Evolutionary conservation across 2,797 vertebrate species (phyloP).

Genomic region (Natrix natrix): DNA sequence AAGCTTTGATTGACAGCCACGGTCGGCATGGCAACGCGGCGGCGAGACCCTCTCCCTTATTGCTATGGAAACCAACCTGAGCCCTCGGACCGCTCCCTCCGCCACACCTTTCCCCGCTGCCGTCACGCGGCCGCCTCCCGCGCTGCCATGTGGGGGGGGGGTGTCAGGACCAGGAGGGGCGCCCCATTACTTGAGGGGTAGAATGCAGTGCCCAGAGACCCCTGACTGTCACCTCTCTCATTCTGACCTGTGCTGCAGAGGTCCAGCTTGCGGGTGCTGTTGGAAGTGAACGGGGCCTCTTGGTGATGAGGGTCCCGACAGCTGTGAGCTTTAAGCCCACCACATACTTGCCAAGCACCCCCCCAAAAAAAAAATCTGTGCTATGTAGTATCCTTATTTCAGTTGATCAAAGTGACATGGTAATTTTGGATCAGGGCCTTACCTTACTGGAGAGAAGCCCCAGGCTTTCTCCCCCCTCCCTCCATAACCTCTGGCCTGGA

Average conservation of each 20-base stretch:
- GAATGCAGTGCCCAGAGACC: not conserved
- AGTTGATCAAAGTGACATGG: not conserved
- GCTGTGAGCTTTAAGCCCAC: not conserved
- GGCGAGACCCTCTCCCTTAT: slow-evolving; percentile 32
- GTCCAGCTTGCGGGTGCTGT: not conserved
- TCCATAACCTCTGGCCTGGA: not conserved
- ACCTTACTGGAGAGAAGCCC: not conserved
- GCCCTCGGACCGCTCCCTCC: not conserved
- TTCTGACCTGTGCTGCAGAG: not conserved
- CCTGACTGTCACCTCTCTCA: not conserved
- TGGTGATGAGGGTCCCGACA: too few species aligned
- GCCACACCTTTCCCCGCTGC: not conserved
- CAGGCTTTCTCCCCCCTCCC: not conserved
- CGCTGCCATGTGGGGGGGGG: not conserved
- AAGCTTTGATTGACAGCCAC: slow-evolving; percentile 8
- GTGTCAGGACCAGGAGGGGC: not conserved
- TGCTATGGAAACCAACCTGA: slow-evolving; percentile 24
- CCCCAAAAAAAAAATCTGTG: too few species aligned
- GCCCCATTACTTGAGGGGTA: not conserved
- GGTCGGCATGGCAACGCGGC: slow-evolving; percentile 20
- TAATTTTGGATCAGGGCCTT: not conserved
- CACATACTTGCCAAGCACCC: not conserved
- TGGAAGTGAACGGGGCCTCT: not conserved
- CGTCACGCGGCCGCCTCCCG: not conserved
- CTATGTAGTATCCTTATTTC: not conserved